A percentile compares a stretch with the other conserved stretches of the same genome.
These are phyloP conservation scores for Lysandra bellargus DNA, from an alignment of 2,888 invertebrate genomes.

Conservation along the genomic window DNA sequence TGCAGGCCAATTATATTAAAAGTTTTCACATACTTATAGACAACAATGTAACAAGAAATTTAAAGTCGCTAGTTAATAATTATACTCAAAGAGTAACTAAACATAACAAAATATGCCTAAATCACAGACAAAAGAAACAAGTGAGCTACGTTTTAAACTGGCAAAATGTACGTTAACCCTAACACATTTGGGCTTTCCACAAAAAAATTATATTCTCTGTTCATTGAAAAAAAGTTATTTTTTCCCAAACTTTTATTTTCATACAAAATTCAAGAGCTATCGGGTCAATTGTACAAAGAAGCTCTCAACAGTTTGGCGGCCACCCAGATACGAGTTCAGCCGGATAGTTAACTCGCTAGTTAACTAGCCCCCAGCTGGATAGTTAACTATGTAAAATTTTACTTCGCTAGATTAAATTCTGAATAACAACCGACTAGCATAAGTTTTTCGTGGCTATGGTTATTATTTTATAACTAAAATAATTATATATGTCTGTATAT, in stretches of 20 bases:
- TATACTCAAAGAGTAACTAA: no score
- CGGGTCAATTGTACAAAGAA: slow-evolving; percentile 1
- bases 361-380: not conserved
- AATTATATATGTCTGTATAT: no score
- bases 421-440: not conserved
- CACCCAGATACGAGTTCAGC: not conserved
- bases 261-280: not conserved
- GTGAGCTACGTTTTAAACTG: no score
- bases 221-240: not conserved
- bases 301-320: not conserved
- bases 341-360: not conserved
- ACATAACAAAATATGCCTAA: no score
- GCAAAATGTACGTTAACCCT: no score
- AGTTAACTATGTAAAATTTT: not conserved
- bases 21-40: no score
- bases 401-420: not conserved
- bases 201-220: not conserved
- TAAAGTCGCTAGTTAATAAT: no score
- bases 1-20: no score
- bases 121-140: no score
- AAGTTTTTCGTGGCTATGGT: not conserved
- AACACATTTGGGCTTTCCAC: no score
- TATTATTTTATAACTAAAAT: not conserved
- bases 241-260: not conserved
- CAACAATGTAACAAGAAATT: no score